Conservation (phyloP, 1,140 invertebrate genomes). For the Copidosoma floridanum region DNA sequence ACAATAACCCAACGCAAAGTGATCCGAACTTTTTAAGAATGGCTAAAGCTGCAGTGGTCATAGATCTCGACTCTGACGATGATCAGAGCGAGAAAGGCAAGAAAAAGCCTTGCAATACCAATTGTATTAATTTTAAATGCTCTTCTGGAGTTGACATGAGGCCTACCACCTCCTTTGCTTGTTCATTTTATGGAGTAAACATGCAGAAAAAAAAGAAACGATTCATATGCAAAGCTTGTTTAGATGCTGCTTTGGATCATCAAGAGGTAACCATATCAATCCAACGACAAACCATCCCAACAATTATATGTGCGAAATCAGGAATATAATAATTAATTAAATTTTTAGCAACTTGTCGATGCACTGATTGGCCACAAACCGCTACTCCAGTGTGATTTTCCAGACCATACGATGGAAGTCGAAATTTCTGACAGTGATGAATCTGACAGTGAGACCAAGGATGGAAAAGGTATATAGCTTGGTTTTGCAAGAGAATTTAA, state of each 20-base stretch:
- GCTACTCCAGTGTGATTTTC: conserved; percentile 54
- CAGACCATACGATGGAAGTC: conserved; percentile 59
- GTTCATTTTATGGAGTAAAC: conserved; percentile 57
- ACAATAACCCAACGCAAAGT: too few relatives aligned
- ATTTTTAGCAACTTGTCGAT: conserved; percentile 47
- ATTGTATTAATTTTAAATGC: conserved; percentile 60
- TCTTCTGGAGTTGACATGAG: conserved; percentile 53
- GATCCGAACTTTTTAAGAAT: too few relatives aligned
- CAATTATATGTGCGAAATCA: too few relatives aligned
- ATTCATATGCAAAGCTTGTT: conserved; percentile 57
- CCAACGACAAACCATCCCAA: too few relatives aligned
- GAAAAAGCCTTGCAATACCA: conserved; percentile 41
- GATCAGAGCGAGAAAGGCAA: conserved; percentile 33
- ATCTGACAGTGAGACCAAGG: conserved; percentile 51
- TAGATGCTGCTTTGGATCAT: conserved; percentile 49
- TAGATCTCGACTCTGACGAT: conserved; percentile 51
- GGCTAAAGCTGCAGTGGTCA: conserved; percentile 47
- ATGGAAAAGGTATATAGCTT: conserved; percentile 25
- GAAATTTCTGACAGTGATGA: conserved; percentile 59
- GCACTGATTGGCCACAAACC: conserved; percentile 47
- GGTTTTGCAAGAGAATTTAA: neutral
- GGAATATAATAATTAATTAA: conserved; percentile 6
- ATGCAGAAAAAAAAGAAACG: conserved; percentile 51
- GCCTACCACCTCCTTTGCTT: conserved; percentile 55
- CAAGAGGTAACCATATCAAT: conserved; percentile 42